Base-by-base conservation (phyloP, 2,888 invertebrate species). In the Agrochola lychnidis region DNA sequence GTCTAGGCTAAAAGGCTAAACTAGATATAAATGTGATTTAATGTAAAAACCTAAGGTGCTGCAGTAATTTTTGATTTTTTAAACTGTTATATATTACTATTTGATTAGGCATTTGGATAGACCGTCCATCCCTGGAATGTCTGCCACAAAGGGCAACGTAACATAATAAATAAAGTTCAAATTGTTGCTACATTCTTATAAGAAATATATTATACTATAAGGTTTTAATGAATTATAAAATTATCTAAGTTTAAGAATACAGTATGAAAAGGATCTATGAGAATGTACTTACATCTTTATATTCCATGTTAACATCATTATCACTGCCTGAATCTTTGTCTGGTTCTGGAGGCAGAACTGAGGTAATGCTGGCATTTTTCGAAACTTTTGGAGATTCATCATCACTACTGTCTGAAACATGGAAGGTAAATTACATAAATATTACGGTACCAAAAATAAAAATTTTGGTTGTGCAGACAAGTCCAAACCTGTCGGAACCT, bases 331-430 rank as follows among this genome's bases (percentile, higher is more conserved):
- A 89, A 53, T 90, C 87, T 57, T 91, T 81, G 51, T 82, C 83
- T 70, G 78, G 62, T 61, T 90, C 76, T 59, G 85, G 69, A 6
- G 71, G 78, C 25, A 78, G 80, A 53, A 83, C 78, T 61, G 85
- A 51, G 70, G 82, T 74, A 57, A 74, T 70, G 62, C 73, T 79
- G 62, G 76, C 84, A 61, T 86, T 90, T 57, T 73, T 85, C 19
- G 83, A 56, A 45, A 81, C 36, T 71, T 87, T 92, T 70, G 91
- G 87, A 68, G 86, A 85, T 83, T 96, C 96, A 92, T 96, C 96
- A 87, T 96, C 96, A 87, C 96, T 96, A 86, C 95, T 96, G 78
- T 96, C 96, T 96, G 90, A 70, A 80, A 78, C 25, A 80, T 36
- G 14, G 42, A 19, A 68, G 2, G 7, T 30, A 40, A 48, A n/a